These are phyloP conservation scores for Lumbricus terrestris DNA, from an alignment of 2,888 invertebrate genomes.

Conservation along the genomic window DNA sequence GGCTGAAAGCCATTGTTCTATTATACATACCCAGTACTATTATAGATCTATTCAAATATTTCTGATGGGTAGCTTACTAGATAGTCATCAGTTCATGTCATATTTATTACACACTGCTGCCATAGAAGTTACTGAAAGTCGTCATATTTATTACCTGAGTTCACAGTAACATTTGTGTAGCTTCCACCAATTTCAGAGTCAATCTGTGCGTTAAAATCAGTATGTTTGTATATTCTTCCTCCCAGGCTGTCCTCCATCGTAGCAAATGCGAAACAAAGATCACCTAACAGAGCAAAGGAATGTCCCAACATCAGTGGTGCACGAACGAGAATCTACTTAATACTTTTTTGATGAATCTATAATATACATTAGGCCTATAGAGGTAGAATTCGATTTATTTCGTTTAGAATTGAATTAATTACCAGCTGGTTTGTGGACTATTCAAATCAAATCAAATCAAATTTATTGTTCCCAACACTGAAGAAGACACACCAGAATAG, in stretches of 20 bases:
- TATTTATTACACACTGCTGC: background rate
- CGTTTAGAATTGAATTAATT: no score
- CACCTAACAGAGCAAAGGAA: background rate
- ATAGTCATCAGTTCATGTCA: no score
- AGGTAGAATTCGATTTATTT: no score
- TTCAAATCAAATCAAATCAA: no score
- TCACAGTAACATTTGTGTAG: background rate
- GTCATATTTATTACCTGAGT: background rate
- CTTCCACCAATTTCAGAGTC: background rate
- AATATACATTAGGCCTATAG: background rate
- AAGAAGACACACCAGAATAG: no score
- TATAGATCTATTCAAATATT: no score
- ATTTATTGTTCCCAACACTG: no score
- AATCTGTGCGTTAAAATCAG: background rate
- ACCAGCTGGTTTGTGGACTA: no score
- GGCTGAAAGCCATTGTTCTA: no score
- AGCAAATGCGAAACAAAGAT: constrained; percentile 15
- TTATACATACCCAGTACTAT: no score
- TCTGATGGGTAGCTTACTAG: no score
- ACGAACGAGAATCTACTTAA: background rate
- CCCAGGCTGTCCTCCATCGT: background rate
- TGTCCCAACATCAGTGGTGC: background rate
- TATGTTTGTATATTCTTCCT: background rate
- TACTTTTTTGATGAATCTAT: background rate
- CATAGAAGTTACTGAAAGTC: background rate